Percentiles rank a stretch among this genome's conserved stretches.
These are phyloP conservation scores for Torymus tubicola DNA, from an alignment of 2,888 invertebrate species.

Conservation along the genomic window DNA sequence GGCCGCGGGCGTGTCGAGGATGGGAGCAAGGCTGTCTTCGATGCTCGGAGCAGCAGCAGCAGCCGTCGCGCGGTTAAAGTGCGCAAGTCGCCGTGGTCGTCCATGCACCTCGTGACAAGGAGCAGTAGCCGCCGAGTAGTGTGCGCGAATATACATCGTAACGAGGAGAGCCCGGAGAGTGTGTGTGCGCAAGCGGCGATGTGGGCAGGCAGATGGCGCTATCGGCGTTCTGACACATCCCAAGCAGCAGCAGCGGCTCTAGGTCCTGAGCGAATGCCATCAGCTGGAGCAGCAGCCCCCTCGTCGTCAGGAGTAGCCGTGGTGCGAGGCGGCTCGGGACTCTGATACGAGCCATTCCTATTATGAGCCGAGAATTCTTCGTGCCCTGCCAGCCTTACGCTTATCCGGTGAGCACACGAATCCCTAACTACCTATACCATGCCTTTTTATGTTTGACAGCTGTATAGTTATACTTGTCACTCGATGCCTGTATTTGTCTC, in stretches of 20 bases:
- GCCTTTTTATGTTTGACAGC: no score
- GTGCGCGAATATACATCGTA: no score
- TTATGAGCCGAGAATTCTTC: conserved; percentile 76
- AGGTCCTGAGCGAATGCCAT: conserved; percentile 25
- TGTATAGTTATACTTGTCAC: no score
- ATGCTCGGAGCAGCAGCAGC: neutral
- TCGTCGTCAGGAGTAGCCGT: neutral
- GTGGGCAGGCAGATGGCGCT: conserved; percentile 70
- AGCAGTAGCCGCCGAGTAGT: neutral
- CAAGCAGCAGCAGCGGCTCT: conserved; percentile 45
- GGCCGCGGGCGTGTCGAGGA: conserved; percentile 9
- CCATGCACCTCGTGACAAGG: conserved; percentile 37
- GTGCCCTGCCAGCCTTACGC: conserved; percentile 74
- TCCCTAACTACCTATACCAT: no score
- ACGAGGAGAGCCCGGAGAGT: neutral
- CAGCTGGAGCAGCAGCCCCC: conserved; percentile 10
- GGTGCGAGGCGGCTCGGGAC: neutral
- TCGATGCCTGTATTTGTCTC: no score
- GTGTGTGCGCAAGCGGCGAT: conserved; percentile 38
- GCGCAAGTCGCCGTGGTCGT: neutral
- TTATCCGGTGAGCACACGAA: conserved; percentile 71
- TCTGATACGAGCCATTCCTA: conserved; percentile 53
- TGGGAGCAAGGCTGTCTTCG: conserved; percentile 3
- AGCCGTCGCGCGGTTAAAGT: conserved; percentile 2
- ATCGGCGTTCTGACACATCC: conserved; percentile 72